phyloP scores from a whole-genome alignment of 2,888 invertebrate species.

The Anticlea derivata region DNA sequence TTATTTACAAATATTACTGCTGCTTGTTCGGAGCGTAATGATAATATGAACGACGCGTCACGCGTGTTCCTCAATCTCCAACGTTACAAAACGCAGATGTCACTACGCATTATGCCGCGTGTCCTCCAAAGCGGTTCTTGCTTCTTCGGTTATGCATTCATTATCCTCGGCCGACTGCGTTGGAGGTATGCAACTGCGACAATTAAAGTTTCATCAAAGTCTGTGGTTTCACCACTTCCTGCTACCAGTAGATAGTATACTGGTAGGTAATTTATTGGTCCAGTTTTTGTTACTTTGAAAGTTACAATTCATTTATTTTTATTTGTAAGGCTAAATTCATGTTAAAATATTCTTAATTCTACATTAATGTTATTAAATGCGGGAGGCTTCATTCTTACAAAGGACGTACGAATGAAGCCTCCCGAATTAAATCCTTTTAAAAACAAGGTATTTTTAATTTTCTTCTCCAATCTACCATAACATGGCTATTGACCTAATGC shows the following conservation, averaged over 20 bases:
- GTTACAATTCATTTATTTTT: too few relatives aligned
- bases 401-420: too few relatives aligned
- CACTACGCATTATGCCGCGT: conserved; percentile 37
- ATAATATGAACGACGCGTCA: not conserved
- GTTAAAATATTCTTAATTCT: too few relatives aligned
- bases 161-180: conserved; percentile 59
- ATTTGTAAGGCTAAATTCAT: too few relatives aligned
- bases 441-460: too few relatives aligned
- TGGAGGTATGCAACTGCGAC: conserved; percentile 61
- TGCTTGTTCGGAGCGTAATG: too few relatives aligned
- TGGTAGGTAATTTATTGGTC: not conserved
- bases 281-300: not conserved
- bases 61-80: not conserved
- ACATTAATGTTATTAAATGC: too few relatives aligned
- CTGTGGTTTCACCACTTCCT: conserved; percentile 58
- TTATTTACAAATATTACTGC: too few relatives aligned
- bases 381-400: too few relatives aligned
- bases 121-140: conserved; percentile 25
- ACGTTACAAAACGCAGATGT: conserved; percentile 30
- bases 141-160: conserved; percentile 49
- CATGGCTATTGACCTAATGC: too few relatives aligned
- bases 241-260: conserved; percentile 42
- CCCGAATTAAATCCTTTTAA: too few relatives aligned
- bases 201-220: conserved; percentile 66
- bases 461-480: too few relatives aligned